Base-by-base conservation (phyloP, 2,113 vertebrate genomes). In the Anolis carolinensis region DNA sequence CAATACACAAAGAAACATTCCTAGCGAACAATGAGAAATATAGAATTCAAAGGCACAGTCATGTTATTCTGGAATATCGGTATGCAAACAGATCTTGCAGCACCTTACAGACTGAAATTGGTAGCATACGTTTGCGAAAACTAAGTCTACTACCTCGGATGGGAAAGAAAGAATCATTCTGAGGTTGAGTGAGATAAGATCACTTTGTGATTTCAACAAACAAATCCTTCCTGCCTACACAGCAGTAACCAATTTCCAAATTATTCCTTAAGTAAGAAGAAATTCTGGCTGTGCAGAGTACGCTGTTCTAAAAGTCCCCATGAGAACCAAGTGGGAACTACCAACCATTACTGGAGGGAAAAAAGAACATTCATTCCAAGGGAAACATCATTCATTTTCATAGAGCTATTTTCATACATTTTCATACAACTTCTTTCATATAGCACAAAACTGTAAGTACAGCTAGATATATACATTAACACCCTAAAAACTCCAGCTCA, bases 401-500 rank as follows among this genome's bases (percentile, higher is more conserved):
- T 90, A 86, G 74, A 59, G 70, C 70, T 86, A 89, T 90, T 89
- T 86, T 93, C 83, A 92, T 85, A 88, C 44, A 90, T 86, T 90
- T 89, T 90, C 84, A 91, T 84, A 44, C 82, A 87, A 90, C 80
- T 85, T 91, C 89, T 52, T 92, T 89, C 83, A 86, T 85, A 81
- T 87, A 83, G 74, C 84, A 84, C 84, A 86, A 67, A 88, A 89
- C 82, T 84, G 87, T 84, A 91, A 84, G 65, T 83, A 86, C 85
- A 18, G 90, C 91, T 85, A 87, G 80, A 67, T 92, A 89, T 87
- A 89, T 87, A 82, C 85, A 85, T 75, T 0, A 0, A 83, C 76
- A 90, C 63, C 90, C 81, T 71, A 50, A 83, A 81, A 7, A 48
- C 73, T 82, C 83, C 86, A 67, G 39, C 79, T 79, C 34, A 77